Conservation (phyloP, 2,113 vertebrate species). For the Anoplopoma fimbria region DNA sequence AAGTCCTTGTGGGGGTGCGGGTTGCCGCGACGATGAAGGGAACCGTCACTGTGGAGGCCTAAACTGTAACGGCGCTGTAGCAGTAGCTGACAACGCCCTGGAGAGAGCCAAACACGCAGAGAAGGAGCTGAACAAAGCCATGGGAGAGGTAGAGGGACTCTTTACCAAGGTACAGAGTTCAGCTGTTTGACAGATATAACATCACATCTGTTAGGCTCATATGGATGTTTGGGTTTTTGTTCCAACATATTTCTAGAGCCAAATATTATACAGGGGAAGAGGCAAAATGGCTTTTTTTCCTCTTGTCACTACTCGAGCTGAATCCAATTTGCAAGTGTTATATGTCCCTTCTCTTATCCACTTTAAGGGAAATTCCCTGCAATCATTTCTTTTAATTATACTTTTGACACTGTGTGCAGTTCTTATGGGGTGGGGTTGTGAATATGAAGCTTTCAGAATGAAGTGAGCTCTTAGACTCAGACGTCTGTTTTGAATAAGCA, state of each 20-base stretch:
- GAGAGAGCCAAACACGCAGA: slow-evolving; percentile 90
- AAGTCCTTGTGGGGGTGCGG: slow-evolving; percentile 93
- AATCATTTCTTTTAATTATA: not conserved
- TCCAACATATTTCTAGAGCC: not conserved
- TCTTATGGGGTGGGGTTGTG: not conserved
- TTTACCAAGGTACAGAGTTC: slow-evolving; percentile 82
- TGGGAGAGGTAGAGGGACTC: slow-evolving; percentile 89
- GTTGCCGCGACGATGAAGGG: slow-evolving; percentile 93
- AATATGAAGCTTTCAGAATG: not conserved
- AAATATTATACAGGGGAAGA: not conserved
- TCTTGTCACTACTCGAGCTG: not conserved
- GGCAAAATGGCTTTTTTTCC: not conserved
- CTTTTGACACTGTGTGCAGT: not conserved
- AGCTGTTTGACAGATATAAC: not conserved
- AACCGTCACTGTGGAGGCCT: slow-evolving; percentile 92
- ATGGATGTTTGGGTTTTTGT: not conserved
- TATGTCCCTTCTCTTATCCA: not conserved
- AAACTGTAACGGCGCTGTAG: slow-evolving; percentile 89
- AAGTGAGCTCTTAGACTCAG: not conserved
- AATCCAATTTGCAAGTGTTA: not conserved
- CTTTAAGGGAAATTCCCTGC: not conserved
- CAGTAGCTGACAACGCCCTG: slow-evolving; percentile 88
- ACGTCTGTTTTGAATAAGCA: not conserved
- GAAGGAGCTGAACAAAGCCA: slow-evolving; percentile 88
- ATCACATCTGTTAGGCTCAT: not conserved